Percentiles rank a stretch among this genome's conserved stretches.
Evolutionary conservation across 2,888 invertebrate genomes (phyloP).

Genomic region (Epinotia demarniana): DNA sequence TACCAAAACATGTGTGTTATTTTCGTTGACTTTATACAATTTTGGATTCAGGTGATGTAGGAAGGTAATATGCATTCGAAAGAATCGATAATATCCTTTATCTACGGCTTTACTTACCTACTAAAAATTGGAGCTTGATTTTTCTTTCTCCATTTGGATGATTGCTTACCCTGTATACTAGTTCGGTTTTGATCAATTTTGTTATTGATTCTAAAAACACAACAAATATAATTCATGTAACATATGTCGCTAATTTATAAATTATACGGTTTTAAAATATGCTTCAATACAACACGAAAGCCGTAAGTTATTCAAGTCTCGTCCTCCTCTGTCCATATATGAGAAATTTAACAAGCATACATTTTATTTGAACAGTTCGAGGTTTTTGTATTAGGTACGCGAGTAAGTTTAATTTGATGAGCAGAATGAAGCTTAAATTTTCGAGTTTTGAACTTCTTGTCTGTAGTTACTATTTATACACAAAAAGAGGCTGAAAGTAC

Average conservation of each 20-base stretch:
- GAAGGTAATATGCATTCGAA: not conserved
- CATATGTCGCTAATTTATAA: not conserved
- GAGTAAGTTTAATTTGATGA: slow-evolving; percentile 10
- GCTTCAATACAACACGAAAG: not conserved
- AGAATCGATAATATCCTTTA: too few species aligned
- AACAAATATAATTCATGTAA: not conserved
- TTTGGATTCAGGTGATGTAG: not conserved
- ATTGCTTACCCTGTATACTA: not conserved
- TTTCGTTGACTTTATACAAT: not conserved
- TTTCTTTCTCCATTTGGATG: not conserved
- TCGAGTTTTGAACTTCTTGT: not conserved
- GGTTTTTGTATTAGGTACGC: slow-evolving; percentile 13
- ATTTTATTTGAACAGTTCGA: slow-evolving; percentile 18
- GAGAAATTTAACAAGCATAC: slow-evolving; percentile 47
- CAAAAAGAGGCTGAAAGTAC: too few species aligned
- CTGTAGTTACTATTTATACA: too few species aligned
- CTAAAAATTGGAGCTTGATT: not conserved
- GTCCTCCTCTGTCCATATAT: slow-evolving; percentile 44
- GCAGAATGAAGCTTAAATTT: not conserved
- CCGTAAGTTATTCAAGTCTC: slow-evolving; percentile 19
- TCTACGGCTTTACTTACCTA: not conserved
- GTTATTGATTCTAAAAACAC: not conserved
- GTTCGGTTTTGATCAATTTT: not conserved
- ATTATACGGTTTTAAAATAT: not conserved
- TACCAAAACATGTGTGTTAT: not conserved